phyloP scores from a whole-genome alignment of 2,888 invertebrate genomes.

The Stenolophus ochropezus region DNA sequence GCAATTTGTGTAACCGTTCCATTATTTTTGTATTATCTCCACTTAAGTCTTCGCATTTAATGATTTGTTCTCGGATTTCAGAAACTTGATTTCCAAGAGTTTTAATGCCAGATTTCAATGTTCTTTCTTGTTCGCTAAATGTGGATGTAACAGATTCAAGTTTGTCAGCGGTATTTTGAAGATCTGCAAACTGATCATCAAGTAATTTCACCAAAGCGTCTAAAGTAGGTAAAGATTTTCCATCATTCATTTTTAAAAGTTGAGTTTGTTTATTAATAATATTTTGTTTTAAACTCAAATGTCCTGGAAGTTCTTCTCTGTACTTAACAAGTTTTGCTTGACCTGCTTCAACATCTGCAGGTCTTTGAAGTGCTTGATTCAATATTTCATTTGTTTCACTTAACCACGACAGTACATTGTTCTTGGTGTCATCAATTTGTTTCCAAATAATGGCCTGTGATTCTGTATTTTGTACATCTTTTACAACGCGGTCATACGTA shows the following conservation, averaged over 20 bases:
- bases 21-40: slow-evolving; percentile 91
- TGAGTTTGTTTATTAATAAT: slow-evolving; percentile 88
- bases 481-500: slow-evolving; percentile 82
- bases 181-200: slow-evolving; percentile 84
- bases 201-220: slow-evolving; percentile 80
- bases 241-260: slow-evolving; percentile 84
- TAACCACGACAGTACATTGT: slow-evolving; percentile 89
- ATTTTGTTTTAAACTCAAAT: slow-evolving; percentile 84
- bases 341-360: slow-evolving; percentile 87
- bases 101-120: slow-evolving; percentile 83
- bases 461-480: slow-evolving; percentile 87
- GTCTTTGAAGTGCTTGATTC: slow-evolving; percentile 84
- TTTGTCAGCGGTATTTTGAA: slow-evolving; percentile 83
- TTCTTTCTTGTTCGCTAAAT: slow-evolving; percentile 84
- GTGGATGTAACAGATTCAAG: slow-evolving; percentile 84
- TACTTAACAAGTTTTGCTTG: slow-evolving; percentile 87
- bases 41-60: slow-evolving; percentile 91
- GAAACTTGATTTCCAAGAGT: slow-evolving; percentile 81
- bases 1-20: slow-evolving; percentile 84
- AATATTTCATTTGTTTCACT: slow-evolving; percentile 87
- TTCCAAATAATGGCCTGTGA: slow-evolving; percentile 95
- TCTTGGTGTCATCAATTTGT: slow-evolving; percentile 90
- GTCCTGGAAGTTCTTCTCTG: slow-evolving; percentile 88
- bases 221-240: slow-evolving; percentile 82
- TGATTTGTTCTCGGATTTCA: slow-evolving; percentile 86